Conservation (phyloP, 2,888 invertebrate genomes). For the Chrysotoxum bicinctum region DNA sequence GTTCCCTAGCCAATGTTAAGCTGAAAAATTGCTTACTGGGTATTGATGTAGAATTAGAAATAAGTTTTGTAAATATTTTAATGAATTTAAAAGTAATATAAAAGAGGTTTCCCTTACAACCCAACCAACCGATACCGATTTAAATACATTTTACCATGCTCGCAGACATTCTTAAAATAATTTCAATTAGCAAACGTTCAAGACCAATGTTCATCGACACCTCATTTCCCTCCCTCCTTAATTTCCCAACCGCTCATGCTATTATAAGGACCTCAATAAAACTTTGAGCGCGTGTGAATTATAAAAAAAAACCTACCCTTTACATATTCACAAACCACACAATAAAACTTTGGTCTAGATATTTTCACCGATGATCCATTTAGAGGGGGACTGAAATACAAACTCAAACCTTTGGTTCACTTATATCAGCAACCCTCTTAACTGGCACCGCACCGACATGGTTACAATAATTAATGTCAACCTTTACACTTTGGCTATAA, state of each 20-base stretch:
- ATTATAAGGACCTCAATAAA: too few relatives aligned
- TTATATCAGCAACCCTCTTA: not conserved
- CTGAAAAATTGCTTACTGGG: not conserved
- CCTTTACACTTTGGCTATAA: constrained; percentile 52
- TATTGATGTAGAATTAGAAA: not conserved
- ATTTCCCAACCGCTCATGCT: too few relatives aligned
- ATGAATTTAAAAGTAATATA: not conserved
- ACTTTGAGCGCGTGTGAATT: too few relatives aligned
- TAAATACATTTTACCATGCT: constrained; percentile 33
- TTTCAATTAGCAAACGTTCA: too few relatives aligned
- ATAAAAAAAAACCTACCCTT: too few relatives aligned
- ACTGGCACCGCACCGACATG: not conserved
- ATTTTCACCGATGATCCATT: not conserved
- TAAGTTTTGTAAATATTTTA: not conserved
- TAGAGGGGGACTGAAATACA: not conserved
- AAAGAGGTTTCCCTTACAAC: not conserved
- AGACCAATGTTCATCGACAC: too few relatives aligned
- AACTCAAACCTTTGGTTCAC: not conserved
- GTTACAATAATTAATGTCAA: constrained; percentile 53
- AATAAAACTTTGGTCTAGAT: not conserved
- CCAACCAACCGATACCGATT: constrained; percentile 13
- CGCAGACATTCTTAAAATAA: constrained; percentile 1
- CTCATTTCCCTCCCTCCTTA: too few relatives aligned
- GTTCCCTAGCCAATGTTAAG: not conserved
- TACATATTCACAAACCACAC: not conserved